Evolutionary conservation across 1,140 invertebrate species (phyloP).

Genomic region (Drosophila truncata): DNA sequence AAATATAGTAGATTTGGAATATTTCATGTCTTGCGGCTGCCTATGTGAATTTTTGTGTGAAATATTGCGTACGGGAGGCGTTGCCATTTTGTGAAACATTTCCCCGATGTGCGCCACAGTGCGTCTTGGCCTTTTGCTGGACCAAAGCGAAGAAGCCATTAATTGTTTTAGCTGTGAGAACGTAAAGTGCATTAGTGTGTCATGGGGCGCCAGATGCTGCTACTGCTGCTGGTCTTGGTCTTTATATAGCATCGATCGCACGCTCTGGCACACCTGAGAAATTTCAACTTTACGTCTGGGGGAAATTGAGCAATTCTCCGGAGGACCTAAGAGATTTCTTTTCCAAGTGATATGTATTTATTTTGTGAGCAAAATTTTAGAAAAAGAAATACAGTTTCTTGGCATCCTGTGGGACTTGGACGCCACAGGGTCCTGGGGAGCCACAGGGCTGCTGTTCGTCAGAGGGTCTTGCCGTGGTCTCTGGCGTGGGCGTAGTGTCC

Average conservation of each 20-base stretch:
- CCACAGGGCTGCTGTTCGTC: background rate
- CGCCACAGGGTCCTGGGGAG: background rate
- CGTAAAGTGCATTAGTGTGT: conserved; percentile 42
- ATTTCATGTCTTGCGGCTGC: conserved; percentile 33
- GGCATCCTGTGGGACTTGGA: background rate
- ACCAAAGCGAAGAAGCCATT: conserved; percentile 33
- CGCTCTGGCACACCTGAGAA: conserved; percentile 46
- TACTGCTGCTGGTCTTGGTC: conserved; percentile 9
- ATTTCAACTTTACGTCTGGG: conserved; percentile 8
- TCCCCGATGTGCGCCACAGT: conserved; percentile 18
- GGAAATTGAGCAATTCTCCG: background rate
- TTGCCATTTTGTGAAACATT: conserved; percentile 53
- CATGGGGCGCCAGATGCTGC: conserved; percentile 52
- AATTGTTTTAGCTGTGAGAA: conserved; percentile 46
- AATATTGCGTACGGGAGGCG: conserved; percentile 43
- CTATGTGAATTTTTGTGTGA: conserved; percentile 31
- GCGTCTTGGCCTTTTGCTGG: conserved; percentile 23
- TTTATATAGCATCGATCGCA: conserved; percentile 56
- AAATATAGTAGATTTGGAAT: conserved; percentile 46
- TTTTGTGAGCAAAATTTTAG: background rate
- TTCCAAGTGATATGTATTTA: conserved; percentile 17
- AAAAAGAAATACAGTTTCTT: conserved; percentile 32
- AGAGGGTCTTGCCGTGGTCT: background rate
- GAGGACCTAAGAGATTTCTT: background rate
- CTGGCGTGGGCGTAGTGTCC: background rate